Evolutionary conservation across 2,113 vertebrate species (phyloP).

Genomic region (Zingel zingel): DNA sequence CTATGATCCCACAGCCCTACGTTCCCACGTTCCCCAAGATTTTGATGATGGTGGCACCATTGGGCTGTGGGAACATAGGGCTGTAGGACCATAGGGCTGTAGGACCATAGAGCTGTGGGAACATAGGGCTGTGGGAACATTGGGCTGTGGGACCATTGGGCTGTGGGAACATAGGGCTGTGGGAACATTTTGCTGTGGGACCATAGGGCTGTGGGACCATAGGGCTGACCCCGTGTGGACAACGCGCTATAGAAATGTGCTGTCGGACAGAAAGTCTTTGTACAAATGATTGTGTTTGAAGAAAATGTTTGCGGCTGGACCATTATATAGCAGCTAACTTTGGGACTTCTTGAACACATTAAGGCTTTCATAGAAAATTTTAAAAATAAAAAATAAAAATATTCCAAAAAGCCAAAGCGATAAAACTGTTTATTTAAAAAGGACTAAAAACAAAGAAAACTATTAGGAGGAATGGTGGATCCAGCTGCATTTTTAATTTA

Average conservation of each 20-base stretch:
- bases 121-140: too few species aligned
- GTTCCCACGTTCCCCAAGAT: too few species aligned
- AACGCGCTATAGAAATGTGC: slow-evolving; percentile 12
- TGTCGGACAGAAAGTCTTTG: slow-evolving; percentile 28
- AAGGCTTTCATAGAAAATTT: slow-evolving; percentile 51
- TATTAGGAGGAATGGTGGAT: slow-evolving; percentile 62
- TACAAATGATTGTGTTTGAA: slow-evolving; percentile 8
- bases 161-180: too few species aligned
- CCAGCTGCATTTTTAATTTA: slow-evolving; percentile 82
- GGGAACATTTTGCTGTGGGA: too few species aligned
- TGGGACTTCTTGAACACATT: slow-evolving; percentile 76
- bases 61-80: too few species aligned
- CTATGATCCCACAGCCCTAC: too few species aligned
- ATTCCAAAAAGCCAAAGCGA: slow-evolving; percentile 59
- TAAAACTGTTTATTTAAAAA: slow-evolving; percentile 66
- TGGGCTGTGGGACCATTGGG: too few species aligned
- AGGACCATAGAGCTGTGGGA: too few species aligned
- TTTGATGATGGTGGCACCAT: too few species aligned
- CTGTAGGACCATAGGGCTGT: too few species aligned
- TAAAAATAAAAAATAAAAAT: slow-evolving; percentile 62
- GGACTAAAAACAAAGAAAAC: slow-evolving; percentile 71
- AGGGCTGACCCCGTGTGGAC: not conserved
- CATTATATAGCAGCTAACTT: slow-evolving; percentile 58
- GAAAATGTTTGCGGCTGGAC: slow-evolving; percentile 35
- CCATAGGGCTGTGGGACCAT: too few species aligned